Evolutionary conservation across 2,113 vertebrate genomes (phyloP).

Genomic region (Paradisaea rubra): DNA sequence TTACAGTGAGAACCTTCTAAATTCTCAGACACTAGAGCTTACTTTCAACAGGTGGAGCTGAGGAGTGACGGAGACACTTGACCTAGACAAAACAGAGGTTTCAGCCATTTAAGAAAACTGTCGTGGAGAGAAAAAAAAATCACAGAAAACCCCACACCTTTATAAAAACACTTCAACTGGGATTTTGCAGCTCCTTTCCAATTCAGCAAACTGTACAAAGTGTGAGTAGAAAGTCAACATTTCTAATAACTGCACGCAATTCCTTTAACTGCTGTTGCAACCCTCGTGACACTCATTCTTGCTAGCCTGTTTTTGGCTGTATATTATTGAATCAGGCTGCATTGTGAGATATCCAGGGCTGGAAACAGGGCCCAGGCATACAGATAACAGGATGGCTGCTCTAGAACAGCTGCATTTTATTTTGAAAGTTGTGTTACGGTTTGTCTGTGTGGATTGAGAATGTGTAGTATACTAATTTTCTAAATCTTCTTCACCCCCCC

Average conservation of each 20-base stretch:
- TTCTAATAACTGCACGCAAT: not conserved
- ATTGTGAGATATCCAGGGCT: not conserved
- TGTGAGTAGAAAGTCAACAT: not conserved
- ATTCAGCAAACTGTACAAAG: not conserved
- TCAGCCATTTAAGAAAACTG: not conserved
- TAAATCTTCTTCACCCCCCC: not conserved
- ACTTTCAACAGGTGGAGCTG: not conserved
- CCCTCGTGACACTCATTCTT: not conserved
- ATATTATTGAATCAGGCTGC: not conserved
- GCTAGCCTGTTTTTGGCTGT: not conserved
- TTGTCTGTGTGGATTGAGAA: not conserved
- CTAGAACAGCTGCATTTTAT: not conserved
- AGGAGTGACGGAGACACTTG: not conserved
- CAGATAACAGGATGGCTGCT: not conserved
- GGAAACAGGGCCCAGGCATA: not conserved
- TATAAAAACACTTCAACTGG: not conserved
- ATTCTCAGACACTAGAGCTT: not conserved
- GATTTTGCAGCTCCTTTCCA: not conserved
- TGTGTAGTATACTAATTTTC: not conserved
- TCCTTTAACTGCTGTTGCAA: not conserved
- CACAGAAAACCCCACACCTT: fast-evolving
- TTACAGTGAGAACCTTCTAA: not conserved
- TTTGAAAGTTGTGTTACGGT: not conserved
- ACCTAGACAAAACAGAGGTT: not conserved
- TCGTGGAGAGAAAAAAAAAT: too few species aligned